Evolutionary conservation across 2,888 invertebrate genomes (phyloP).

Genomic region (Branchellion lobata): DNA sequence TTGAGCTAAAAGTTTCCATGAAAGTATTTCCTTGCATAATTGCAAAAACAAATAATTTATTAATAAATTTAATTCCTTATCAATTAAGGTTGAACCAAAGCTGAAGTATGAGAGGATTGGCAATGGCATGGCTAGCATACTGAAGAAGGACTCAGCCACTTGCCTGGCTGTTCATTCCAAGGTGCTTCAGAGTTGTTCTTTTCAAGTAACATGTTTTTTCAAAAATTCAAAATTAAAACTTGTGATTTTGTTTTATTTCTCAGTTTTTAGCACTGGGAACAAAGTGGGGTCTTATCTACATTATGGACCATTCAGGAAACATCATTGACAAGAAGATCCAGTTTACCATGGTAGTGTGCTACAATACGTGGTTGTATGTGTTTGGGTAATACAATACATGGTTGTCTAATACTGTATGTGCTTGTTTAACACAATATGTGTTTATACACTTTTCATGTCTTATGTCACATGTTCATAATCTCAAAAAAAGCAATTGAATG

Average conservation of each 20-base stretch:
- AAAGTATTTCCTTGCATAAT: too few relatives aligned
- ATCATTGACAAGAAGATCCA: conserved; percentile 63
- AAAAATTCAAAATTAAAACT: neutral
- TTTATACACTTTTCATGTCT: too few relatives aligned
- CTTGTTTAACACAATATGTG: too few relatives aligned
- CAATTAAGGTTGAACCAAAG: conserved; percentile 69
- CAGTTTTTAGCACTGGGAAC: conserved; percentile 89
- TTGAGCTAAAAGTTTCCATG: too few relatives aligned
- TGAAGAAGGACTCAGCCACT: conserved; percentile 82
- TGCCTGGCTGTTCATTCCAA: conserved; percentile 91
- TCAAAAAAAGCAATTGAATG: too few relatives aligned
- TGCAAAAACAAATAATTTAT: neutral
- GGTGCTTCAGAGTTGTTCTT: conserved; percentile 63
- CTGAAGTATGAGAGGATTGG: conserved; percentile 84
- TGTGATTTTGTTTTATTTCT: neutral
- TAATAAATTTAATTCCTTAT: neutral
- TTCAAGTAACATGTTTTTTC: neutral
- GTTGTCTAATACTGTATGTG: too few relatives aligned
- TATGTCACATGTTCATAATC: too few relatives aligned
- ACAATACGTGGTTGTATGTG: neutral
- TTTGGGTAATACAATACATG: too few relatives aligned
- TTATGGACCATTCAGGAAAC: conserved; percentile 90
- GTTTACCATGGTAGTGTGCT: neutral
- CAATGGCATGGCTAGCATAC: conserved; percentile 81
- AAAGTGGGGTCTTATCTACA: conserved; percentile 83